Percentiles rank a stretch among this genome's conserved stretches.
These are phyloP conservation scores for Dendrolimus pini DNA, from an alignment of 2,888 invertebrate genomes.

Conservation along the genomic window DNA sequence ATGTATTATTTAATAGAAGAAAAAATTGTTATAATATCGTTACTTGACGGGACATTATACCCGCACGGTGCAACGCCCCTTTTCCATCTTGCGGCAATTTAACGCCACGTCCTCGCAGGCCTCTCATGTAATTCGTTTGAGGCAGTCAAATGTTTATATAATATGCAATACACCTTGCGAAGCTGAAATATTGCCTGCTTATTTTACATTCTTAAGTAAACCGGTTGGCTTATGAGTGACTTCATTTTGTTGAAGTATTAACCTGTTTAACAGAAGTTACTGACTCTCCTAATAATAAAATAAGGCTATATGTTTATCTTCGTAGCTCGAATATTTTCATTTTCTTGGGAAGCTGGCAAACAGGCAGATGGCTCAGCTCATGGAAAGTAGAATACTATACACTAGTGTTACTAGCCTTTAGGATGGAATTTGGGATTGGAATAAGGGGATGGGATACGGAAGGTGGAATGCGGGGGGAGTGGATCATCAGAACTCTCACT, in stretches of 20 bases:
- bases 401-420: too few species aligned
- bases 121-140: constrained; percentile 44
- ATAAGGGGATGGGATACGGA: too few species aligned
- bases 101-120: constrained; percentile 59
- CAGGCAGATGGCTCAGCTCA: too few species aligned
- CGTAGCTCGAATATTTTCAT: too few species aligned
- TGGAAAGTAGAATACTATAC: too few species aligned
- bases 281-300: constrained; percentile 6
- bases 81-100: constrained; percentile 55
- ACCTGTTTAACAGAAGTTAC: constrained; percentile 6
- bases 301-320: too few species aligned
- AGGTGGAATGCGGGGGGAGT: too few species aligned
- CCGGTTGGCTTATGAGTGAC: too few species aligned
- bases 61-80: constrained; percentile 17
- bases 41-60: constrained; percentile 4
- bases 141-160: constrained; percentile 22
- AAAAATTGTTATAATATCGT: background rate
- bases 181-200: constrained; percentile 7
- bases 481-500: too few species aligned
- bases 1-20: background rate
- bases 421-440: too few species aligned
- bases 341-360: too few species aligned
- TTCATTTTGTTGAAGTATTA: too few species aligned
- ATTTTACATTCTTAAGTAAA: background rate
- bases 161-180: constrained; percentile 18